Evolutionary conservation across 1,140 invertebrate genomes (phyloP).

Genomic region (Lasioglossum albipes): DNA sequence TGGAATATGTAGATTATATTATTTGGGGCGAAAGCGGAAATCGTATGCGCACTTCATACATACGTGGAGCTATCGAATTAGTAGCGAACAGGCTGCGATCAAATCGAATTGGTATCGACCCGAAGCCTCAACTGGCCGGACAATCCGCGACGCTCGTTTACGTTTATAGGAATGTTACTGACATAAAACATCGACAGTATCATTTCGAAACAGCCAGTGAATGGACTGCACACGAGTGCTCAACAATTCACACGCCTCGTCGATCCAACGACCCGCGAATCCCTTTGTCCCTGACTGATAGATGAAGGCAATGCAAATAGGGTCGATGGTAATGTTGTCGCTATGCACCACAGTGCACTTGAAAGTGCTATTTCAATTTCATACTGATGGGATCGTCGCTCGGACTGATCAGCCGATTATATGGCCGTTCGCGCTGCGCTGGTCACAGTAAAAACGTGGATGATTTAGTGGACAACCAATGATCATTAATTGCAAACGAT

Average conservation of each 20-base stretch:
- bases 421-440: neutral
- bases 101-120: neutral
- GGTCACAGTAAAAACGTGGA: neutral
- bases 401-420: slow-evolving; percentile 23
- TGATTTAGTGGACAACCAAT: neutral
- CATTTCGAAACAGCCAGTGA: slow-evolving; percentile 14
- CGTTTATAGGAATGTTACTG: slow-evolving; percentile 35
- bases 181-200: slow-evolving; percentile 30
- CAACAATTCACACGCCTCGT: slow-evolving; percentile 28
- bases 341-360: slow-evolving; percentile 38
- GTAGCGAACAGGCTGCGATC: neutral
- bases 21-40: no score
- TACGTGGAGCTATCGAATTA: neutral
- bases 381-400: slow-evolving; percentile 29
- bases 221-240: slow-evolving; percentile 20
- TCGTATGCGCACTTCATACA: no score
- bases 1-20: no score
- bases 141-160: slow-evolving; percentile 13
- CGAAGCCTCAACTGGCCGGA: neutral
- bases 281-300: slow-evolving; percentile 41
- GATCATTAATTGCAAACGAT: neutral
- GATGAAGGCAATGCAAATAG: slow-evolving; percentile 42
- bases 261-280: slow-evolving; percentile 35
- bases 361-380: slow-evolving; percentile 47
- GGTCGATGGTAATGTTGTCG: slow-evolving; percentile 44